Evolutionary conservation across 92 coral and sea anemone species (phyloP), one percentile per base, ranked within the genome.

Genomic region (Palythoa grandiflora): DNA sequence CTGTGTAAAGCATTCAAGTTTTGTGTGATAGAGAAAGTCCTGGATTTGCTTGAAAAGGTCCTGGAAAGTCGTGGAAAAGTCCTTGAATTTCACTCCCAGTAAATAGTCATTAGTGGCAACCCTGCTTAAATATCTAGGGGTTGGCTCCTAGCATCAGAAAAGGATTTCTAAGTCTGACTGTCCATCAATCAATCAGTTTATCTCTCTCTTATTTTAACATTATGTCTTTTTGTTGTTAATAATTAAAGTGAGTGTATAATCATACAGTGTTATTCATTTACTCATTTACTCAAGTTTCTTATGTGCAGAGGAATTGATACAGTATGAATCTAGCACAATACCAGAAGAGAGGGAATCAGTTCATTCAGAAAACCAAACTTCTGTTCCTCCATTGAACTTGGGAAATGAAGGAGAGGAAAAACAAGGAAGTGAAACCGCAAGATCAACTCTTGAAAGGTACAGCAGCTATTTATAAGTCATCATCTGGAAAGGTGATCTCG

Each of bases 301-400:
- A 7, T 84, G 84, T 21, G 1, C 78, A 86, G 92, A 83, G 84
- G 98, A 88, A 63, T 92, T 91, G 76, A 87, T 88, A 38, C 88
- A 83, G 76, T 91, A 94, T 68, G 93, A 90, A 70, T 85, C 86
- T 6, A 89, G 93, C 11, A 40, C 92, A 15, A 87, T 91, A 19
- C 91, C 86, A 47, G 94, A 91, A 65, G 98, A 93, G 68, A 89
- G 89, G 76, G 86, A 90, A 52, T 63, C 74, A 11, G 17, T 52
- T 73, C 71, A 84, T 38, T 60, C 90, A 14, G 20, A 81, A 1
- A 83, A 73, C 35, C 89, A 88, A 68, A 92, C 68, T 80, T 93
- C 93, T 70, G 91, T 96, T 0, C 96, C 95, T 6, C 91, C 93
- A 12, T 71, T 96, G 73, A 92, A 93, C 87, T 80, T 96, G 70